These are phyloP conservation scores for Ditula angustiorana DNA, from an alignment of 2,888 invertebrate genomes.

Conservation along the genomic window DNA sequence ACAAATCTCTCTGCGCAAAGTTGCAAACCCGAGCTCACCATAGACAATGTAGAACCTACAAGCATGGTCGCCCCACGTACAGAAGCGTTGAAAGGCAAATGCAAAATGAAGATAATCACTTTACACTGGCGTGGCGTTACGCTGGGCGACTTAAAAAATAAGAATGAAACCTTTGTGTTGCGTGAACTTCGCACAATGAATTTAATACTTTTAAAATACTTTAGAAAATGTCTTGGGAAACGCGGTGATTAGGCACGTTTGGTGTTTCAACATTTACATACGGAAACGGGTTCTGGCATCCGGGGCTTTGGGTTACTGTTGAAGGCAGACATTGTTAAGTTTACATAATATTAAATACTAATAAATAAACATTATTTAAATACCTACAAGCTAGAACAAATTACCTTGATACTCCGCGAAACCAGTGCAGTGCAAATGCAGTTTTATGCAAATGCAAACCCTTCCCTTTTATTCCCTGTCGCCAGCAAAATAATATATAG, in stretches of 20 bases:
- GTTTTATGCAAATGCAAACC: too few relatives aligned
- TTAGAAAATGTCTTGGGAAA: constrained; percentile 45
- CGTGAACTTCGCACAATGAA: constrained; percentile 37
- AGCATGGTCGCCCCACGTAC: constrained; percentile 35
- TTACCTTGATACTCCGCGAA: too few relatives aligned
- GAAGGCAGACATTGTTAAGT: too few relatives aligned
- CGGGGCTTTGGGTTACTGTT: not conserved
- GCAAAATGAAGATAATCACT: constrained; percentile 43
- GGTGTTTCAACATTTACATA: constrained; percentile 43
- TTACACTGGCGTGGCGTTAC: constrained; percentile 42
- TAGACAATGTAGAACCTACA: constrained; percentile 25
- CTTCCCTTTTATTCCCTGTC: too few relatives aligned
- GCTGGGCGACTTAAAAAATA: constrained; percentile 41
- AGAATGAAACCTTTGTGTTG: constrained; percentile 39
- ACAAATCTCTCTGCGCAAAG: not conserved
- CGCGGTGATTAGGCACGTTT: constrained; percentile 43
- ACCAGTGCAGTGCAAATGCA: too few relatives aligned
- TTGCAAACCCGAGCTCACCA: constrained; percentile 6
- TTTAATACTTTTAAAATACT: constrained; percentile 37
- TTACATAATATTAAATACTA: too few relatives aligned
- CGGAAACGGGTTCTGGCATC: constrained; percentile 5
- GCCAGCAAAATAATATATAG: too few relatives aligned
- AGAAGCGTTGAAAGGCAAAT: constrained; percentile 41
- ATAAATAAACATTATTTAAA: too few relatives aligned
- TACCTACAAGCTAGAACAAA: too few relatives aligned